These are phyloP conservation scores for Canis aureus DNA, from an alignment of 2,113 vertebrate species.

Conservation along the genomic window DNA sequence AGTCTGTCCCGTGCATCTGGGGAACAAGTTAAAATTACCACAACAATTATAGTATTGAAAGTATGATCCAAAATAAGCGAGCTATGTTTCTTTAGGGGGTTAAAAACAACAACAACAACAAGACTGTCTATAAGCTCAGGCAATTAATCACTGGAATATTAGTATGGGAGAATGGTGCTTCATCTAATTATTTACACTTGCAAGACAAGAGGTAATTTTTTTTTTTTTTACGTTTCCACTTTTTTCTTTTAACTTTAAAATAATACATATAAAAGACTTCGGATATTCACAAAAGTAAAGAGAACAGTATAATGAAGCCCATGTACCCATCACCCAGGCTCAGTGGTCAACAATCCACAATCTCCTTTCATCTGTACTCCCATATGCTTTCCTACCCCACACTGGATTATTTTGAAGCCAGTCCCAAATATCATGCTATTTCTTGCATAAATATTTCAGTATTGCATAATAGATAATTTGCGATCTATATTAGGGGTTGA, in stretches of 20 bases:
- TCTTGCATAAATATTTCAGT: background rate
- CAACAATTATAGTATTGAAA: background rate
- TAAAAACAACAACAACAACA: too few species aligned
- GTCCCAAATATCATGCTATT: background rate
- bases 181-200: constrained; percentile 39
- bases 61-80: background rate
- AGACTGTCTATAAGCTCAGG: background rate
- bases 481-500: background rate
- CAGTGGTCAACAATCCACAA: background rate
- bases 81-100: background rate
- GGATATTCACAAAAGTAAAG: background rate
- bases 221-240: background rate
- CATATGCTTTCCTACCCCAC: background rate
- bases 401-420: constrained; percentile 32
- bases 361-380: background rate
- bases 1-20: background rate
- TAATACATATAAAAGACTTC: background rate
- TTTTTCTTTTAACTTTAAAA: constrained; percentile 37
- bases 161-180: background rate
- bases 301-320: background rate
- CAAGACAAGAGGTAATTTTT: background rate
- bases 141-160: constrained; percentile 1
- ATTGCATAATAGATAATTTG: background rate
- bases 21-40: background rate
- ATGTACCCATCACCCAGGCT: background rate